Percentiles rank a stretch among this genome's conserved stretches.
These are phyloP conservation scores for Macrostomum lignano DNA, from an alignment of 1,140 invertebrate species.

Conservation along the genomic window DNA sequence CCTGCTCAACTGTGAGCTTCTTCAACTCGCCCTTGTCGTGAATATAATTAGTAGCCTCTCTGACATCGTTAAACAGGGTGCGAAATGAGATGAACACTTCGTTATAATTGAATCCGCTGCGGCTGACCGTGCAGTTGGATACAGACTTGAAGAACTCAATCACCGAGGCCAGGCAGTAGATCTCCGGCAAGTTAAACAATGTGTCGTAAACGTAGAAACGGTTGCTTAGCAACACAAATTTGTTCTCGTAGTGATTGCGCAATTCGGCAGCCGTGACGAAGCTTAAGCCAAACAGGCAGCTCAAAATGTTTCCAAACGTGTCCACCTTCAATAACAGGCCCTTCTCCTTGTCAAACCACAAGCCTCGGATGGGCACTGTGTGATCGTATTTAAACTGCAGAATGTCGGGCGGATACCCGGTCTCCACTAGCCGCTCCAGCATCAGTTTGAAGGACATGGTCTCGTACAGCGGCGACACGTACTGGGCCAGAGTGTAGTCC, in stretches of 20 bases:
- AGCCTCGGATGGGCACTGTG: slow-evolving; percentile 71
- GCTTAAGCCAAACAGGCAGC: background rate
- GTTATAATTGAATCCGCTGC: no score
- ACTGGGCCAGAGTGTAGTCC: slow-evolving; percentile 81
- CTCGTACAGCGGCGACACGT: slow-evolving; percentile 82
- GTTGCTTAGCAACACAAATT: no score
- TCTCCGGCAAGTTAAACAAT: no score
- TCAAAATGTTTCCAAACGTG: slow-evolving; percentile 77
- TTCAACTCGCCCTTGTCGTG: background rate
- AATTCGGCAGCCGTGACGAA: no score
- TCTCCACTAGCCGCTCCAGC: slow-evolving; percentile 53
- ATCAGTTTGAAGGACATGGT: slow-evolving; percentile 66
- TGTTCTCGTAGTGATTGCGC: no score
- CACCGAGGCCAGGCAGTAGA: no score
- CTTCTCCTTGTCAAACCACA: slow-evolving; percentile 88
- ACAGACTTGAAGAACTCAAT: no score
- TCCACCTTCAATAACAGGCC: slow-evolving; percentile 92
- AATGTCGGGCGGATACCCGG: slow-evolving; percentile 80
- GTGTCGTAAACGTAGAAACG: no score
- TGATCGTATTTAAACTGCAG: slow-evolving; percentile 78
- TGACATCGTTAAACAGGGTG: no score
- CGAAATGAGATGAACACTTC: no score
- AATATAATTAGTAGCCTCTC: background rate
- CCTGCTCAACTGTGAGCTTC: background rate
- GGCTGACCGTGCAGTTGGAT: no score